Evolutionary conservation across 2,113 vertebrate species (phyloP).

Genomic region (Promerops cafer): DNA sequence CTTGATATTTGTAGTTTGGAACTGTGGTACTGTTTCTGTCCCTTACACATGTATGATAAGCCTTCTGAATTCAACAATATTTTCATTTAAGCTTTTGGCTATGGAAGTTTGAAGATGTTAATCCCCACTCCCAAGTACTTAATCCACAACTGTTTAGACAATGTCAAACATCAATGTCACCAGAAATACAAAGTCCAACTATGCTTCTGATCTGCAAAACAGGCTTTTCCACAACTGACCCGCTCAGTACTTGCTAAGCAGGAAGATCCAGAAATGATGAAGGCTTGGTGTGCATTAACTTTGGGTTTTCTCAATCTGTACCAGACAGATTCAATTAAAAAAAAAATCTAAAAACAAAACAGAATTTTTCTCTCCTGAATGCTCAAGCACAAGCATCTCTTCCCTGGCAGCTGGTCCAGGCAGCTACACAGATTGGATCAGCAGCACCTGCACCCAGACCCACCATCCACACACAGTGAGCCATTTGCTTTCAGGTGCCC

Average conservation of each 20-base stretch:
- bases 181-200: not conserved
- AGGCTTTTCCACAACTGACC: not conserved
- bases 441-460: not conserved
- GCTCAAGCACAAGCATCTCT: not conserved
- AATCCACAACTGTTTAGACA: not conserved
- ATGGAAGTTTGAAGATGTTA: not conserved
- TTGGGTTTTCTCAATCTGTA: constrained; percentile 31
- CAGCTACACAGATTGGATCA: not conserved
- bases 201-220: not conserved
- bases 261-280: not conserved
- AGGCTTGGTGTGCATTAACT: not conserved
- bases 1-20: not conserved
- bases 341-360: not conserved
- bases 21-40: not conserved
- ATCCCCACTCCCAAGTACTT: not conserved
- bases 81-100: not conserved
- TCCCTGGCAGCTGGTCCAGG: not conserved
- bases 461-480: not conserved
- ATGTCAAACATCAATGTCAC: not conserved
- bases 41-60: not conserved
- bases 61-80: not conserved
- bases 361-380: not conserved
- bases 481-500: not conserved
- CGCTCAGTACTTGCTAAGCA: not conserved
- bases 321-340: constrained; percentile 42